Base-by-base conservation (phyloP, 2,888 invertebrate species). In the Ophraella communa region DNA sequence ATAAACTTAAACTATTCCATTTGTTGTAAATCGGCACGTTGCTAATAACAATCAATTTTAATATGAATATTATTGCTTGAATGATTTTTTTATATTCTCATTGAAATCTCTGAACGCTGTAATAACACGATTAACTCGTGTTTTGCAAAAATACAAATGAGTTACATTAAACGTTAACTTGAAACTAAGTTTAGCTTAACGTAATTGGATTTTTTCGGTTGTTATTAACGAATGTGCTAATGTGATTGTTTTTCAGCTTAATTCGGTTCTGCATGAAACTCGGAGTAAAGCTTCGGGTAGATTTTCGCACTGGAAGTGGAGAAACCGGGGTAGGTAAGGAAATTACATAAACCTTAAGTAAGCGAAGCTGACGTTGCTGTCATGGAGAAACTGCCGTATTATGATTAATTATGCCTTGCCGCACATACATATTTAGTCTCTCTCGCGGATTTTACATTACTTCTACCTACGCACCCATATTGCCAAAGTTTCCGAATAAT, bases 281-380 rank as follows among this genome's bases (percentile, higher is more conserved):
- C 33, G 30, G 56, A 52, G 49, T 47, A 51, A 8, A 68, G 64
- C 61, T 53, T 54, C 58, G 64, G 68, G 67, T 62, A 66, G 58
- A 61, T 64, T 67, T 65, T 62, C 67, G 69, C 67, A 51, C 35
- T 45, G 44, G 69, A 64, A 68, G 61, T 60, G 64, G 61, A 56
- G 70, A 69, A 65, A 54, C 61, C 62, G 55, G 63, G 65, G 67
- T 54, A 66, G 69, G 77, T 77, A 80, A 81, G 80, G 81, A 81
- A 81, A 81, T 81, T 81, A 80, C 80, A 77, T 77, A 78, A 78
- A 78, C 80, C 80, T 81, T 80, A 81, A 81, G 81, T 80, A 81
- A 81, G 79, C 79, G 77, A 76, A 74, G 76, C 77, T 79, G 80
- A 80, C 78, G 78, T 75, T 73, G 72, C 78, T 76, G 78, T 76